Evolutionary conservation across 2,888 invertebrate genomes (phyloP).

Genomic region (Galerucella calmariensis): DNA sequence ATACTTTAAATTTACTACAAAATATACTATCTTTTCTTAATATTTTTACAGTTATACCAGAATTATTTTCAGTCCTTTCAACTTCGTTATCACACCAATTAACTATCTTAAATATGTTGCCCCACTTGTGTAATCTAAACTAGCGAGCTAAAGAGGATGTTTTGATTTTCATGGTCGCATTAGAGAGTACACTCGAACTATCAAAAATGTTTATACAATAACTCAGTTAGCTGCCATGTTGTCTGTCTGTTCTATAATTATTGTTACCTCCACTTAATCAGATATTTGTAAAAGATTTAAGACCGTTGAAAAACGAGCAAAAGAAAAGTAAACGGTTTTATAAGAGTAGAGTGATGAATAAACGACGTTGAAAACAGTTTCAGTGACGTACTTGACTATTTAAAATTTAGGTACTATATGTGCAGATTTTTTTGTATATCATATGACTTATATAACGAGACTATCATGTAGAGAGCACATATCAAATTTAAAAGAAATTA

Average conservation of each 20-base stretch:
- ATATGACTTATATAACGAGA: no score
- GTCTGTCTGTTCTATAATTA: slow-evolving; percentile 33
- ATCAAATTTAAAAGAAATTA: no score
- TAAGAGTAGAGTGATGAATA: slow-evolving; percentile 26
- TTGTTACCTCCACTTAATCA: slow-evolving; percentile 24
- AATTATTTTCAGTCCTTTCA: slow-evolving; percentile 1
- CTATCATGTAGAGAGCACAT: no score
- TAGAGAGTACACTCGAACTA: slow-evolving; percentile 6
- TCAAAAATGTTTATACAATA: slow-evolving; percentile 32
- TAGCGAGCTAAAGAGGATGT: neutral
- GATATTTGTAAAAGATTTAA: slow-evolving; percentile 27
- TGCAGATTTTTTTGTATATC: neutral
- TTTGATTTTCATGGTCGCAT: slow-evolving; percentile 12
- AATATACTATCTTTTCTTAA: neutral
- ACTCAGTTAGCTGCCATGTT: slow-evolving; percentile 31
- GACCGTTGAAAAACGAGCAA: slow-evolving; percentile 28
- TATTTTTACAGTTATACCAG: neutral
- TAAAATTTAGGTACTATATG: neutral
- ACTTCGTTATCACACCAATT: neutral
- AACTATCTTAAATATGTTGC: neutral
- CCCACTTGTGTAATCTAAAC: slow-evolving; percentile 13
- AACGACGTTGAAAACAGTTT: neutral
- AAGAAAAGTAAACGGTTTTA: slow-evolving; percentile 30
- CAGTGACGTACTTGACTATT: neutral
- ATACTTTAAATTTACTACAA: neutral